phyloP scores from a whole-genome alignment of 37 sponge, comb jelly and placozoan genomes.

The Dysidea cf. avara region DNA sequence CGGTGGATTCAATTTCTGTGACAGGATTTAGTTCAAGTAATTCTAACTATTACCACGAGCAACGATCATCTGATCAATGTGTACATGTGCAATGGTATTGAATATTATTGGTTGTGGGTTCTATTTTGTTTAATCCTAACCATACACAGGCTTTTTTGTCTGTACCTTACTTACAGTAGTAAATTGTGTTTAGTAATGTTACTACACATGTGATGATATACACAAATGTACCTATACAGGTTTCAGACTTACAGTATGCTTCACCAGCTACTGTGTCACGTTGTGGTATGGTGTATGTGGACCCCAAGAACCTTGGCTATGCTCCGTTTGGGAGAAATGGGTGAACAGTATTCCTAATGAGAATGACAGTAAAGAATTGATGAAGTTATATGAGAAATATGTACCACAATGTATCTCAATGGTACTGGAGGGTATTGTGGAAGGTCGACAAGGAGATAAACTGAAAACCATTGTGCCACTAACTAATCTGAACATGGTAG shows the following conservation, averaged over 20 bases:
- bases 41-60: too few species aligned
- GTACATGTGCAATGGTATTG: slow-evolving; percentile 1
- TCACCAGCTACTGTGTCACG: slow-evolving; percentile 99
- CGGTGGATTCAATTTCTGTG: too few species aligned
- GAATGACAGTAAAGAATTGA: slow-evolving; percentile 67
- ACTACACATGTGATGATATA: background rate
- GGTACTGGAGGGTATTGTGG: slow-evolving; percentile 92
- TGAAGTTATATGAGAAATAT: slow-evolving; percentile 84
- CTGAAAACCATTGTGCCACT: slow-evolving; percentile 91
- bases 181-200: background rate
- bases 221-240: slow-evolving; percentile 26
- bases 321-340: slow-evolving; percentile 94
- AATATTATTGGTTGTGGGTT: background rate
- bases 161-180: background rate
- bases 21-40: too few species aligned
- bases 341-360: slow-evolving; percentile 57
- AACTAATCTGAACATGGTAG: slow-evolving; percentile 90
- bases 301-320: slow-evolving; percentile 98
- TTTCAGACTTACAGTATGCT: slow-evolving; percentile 97
- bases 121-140: too few species aligned
- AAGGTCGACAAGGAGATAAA: slow-evolving; percentile 86
- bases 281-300: slow-evolving; percentile 99
- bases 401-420: slow-evolving; percentile 75
- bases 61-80: too few species aligned
- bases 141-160: background rate